These are phyloP conservation scores for Priocnemis perturbator DNA, from an alignment of 2,888 invertebrate species.

Conservation along the genomic window DNA sequence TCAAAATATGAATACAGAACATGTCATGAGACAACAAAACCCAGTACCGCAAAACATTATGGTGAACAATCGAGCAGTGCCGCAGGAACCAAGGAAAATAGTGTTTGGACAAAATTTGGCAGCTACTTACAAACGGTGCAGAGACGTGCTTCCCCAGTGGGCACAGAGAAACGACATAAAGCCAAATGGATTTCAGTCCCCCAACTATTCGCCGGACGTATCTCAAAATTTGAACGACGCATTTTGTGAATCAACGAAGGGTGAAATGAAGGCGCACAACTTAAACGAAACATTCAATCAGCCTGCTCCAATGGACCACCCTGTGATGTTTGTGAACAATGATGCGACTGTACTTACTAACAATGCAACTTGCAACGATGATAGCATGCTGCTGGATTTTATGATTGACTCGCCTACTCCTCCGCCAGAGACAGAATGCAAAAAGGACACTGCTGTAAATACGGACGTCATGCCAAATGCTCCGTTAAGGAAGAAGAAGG, in stretches of 20 bases:
- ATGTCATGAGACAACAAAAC: slow-evolving; percentile 62
- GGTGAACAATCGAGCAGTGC: slow-evolving; percentile 63
- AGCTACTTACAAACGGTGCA: slow-evolving; percentile 54
- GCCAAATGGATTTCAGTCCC: slow-evolving; percentile 53
- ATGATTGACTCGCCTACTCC: slow-evolving; percentile 66
- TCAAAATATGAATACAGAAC: slow-evolving; percentile 58
- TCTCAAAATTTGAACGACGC: slow-evolving; percentile 71
- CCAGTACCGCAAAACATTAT: slow-evolving; percentile 59
- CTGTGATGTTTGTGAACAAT: slow-evolving; percentile 49
- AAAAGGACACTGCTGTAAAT: slow-evolving; percentile 65
- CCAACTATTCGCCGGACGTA: slow-evolving; percentile 65
- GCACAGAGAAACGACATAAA: slow-evolving; percentile 39
- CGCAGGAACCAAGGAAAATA: slow-evolving; percentile 67
- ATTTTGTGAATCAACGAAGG: slow-evolving; percentile 60
- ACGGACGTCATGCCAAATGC: slow-evolving; percentile 64
- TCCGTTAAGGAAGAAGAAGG: slow-evolving; percentile 70
- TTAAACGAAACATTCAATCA: slow-evolving; percentile 67
- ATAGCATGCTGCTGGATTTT: slow-evolving; percentile 69
- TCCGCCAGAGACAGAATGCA: slow-evolving; percentile 63
- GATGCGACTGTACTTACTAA: slow-evolving; percentile 69
- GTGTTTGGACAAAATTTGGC: slow-evolving; percentile 59
- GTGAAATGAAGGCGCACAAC: slow-evolving; percentile 56
- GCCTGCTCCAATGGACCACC: slow-evolving; percentile 40
- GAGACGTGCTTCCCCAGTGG: slow-evolving; percentile 45
- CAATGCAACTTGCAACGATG: slow-evolving; percentile 73